Percentiles rank a stretch among this genome's conserved stretches.
These are phyloP conservation scores for Sorex fumeus DNA, from an alignment of 2,113 vertebrate species.

Conservation along the genomic window DNA sequence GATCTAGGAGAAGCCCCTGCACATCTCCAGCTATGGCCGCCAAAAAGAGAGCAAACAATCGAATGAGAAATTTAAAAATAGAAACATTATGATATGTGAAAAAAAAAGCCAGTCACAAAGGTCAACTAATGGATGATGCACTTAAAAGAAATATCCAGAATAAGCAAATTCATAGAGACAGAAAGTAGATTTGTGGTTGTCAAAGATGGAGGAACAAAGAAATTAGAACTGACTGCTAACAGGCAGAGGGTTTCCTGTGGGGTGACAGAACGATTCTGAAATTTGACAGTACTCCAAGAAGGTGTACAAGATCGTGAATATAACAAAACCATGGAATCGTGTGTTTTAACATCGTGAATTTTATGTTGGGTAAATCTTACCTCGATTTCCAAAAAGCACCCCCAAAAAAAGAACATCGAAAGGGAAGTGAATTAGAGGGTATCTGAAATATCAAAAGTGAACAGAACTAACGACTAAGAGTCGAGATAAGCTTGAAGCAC, in stretches of 20 bases:
- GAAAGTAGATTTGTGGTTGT: not conserved
- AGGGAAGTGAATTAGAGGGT: constrained; percentile 31
- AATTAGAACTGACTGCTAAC: not conserved
- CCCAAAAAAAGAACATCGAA: not conserved
- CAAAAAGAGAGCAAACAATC: no score
- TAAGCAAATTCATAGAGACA: constrained; percentile 2
- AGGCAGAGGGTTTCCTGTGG: not conserved
- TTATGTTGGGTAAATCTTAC: constrained; percentile 49
- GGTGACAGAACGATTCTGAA: not conserved
- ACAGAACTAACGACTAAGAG: not conserved
- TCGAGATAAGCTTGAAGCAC: constrained; percentile 23
- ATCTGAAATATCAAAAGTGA: constrained; percentile 5
- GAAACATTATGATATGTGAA: constrained; percentile 55
- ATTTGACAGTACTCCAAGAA: not conserved
- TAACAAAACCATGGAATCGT: not conserved
- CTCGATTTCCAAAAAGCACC: constrained; percentile 3
- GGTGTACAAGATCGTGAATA: not conserved
- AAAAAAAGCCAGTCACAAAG: constrained; percentile 18
- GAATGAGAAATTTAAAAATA: not conserved
- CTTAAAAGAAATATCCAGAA: constrained; percentile 53
- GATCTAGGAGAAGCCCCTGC: no score
- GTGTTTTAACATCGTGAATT: not conserved
- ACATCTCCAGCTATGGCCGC: no score
- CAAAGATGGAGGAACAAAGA: not conserved
- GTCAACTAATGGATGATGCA: constrained; percentile 2